Base-by-base conservation (phyloP, 35 echinoderm and acorn worm species). In the Apostichopus parvimensis region DNA sequence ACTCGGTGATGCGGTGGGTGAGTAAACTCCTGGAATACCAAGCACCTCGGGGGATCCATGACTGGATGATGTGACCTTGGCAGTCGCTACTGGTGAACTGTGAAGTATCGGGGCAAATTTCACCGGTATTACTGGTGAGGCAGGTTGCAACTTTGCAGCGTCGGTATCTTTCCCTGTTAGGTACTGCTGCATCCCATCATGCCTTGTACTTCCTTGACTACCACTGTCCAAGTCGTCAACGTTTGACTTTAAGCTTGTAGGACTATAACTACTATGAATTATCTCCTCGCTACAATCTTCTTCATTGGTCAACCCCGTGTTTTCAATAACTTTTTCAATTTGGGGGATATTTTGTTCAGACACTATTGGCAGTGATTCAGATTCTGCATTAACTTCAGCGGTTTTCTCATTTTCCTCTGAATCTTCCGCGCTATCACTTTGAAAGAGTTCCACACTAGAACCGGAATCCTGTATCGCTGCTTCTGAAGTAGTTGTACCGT, bases 1-100 rank as follows among this genome's bases (percentile, higher is more conserved):
- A 61, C 97, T 96, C 9, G 97, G 97, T 5, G 97, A 98, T 3
- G 77, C 94, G 54, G 91, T 80, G 9, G 97, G 97, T 11, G 97
- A 98, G 66, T 93, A 96, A 54, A 96, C 82, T 66, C 81, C 64
- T 4, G 94, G 94, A 56, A 98, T 95, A 53, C 90, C 83, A n/a
- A 71, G 60, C 9, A 78, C 80, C 56, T 87, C 80, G 13, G 94
- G 88, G 54, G 91, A 88, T 8, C 58, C 93, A 26, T 87, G 18
- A 4, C 85, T 15, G 79, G 88, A 72, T 5, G 57, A 20, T 6
- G 17, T 60, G 53, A n/a, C 6, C 68, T 78, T 98, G 10, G 57
- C 23, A 23, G 54, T 28, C 2, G 72, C 79, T n/a, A 79, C 65
- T 2, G 94, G 95, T 0, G 94, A 98, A 55, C 93, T 83, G 58